A percentile compares a stretch with the other conserved stretches of the same genome.
Conservation (phyloP, 2,113 vertebrate genomes). For the Pardalotus punctatus region DNA sequence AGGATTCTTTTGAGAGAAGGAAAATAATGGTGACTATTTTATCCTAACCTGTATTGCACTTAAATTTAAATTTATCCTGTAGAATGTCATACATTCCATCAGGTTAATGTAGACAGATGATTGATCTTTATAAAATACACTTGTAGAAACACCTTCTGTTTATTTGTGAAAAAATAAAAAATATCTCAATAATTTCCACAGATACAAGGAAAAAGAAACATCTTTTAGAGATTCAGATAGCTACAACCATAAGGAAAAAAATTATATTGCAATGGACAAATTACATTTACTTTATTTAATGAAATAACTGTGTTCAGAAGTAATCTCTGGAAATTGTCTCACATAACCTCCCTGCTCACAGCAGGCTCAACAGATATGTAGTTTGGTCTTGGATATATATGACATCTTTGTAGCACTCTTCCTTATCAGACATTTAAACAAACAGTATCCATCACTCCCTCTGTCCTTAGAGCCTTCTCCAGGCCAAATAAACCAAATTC, state of each 20-base stretch:
- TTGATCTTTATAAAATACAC: not conserved
- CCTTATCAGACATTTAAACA: not conserved
- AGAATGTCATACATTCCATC: not conserved
- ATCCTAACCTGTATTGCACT: not conserved
- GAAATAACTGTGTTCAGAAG: not conserved
- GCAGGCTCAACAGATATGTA: fast-evolving
- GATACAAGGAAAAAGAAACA: not conserved
- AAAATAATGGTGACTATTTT: fast-evolving
- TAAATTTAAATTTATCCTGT: not conserved
- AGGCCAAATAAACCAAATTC: not conserved
- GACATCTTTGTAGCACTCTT: not conserved
- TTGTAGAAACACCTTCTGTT: not conserved
- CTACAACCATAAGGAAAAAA: not conserved
- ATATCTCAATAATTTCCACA: not conserved
- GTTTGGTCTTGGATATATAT: not conserved
- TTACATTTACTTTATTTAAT: not conserved
- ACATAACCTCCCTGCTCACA: not conserved
- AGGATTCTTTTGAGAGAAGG: not conserved
- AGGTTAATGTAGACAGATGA: not conserved
- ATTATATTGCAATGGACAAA: not conserved
- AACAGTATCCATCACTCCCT: not conserved
- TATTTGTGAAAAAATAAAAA: not conserved
- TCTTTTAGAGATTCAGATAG: not conserved
- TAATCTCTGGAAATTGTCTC: not conserved
- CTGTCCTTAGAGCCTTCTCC: not conserved